Conservation (phyloP, 2,113 vertebrate genomes). For the Triplophysa dalaica region DNA sequence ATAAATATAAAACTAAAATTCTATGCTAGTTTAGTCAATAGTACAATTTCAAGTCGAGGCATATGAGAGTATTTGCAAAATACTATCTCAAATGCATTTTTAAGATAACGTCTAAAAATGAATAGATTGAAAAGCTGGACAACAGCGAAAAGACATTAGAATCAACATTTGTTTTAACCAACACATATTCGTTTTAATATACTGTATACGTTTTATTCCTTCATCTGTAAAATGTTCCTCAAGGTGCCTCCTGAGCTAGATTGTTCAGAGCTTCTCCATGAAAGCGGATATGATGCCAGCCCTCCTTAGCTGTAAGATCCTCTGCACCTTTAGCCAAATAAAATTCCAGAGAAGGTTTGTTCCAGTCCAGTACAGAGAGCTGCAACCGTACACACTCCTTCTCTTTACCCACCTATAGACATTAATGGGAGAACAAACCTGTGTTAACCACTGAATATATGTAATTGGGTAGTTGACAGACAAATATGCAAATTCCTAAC, state of each 20-base stretch:
- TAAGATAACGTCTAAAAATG: too few relatives aligned
- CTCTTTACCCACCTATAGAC: conserved; percentile 71
- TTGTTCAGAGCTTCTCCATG: conserved; percentile 67
- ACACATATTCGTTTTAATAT: neutral
- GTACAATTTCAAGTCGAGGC: too few relatives aligned
- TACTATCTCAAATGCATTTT: too few relatives aligned
- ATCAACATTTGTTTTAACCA: neutral
- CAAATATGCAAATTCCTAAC: too few relatives aligned
- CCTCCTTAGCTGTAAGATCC: conserved; percentile 77
- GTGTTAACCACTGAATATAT: too few relatives aligned
- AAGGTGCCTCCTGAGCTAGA: conserved; percentile 68
- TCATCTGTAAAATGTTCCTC: conserved; percentile 11
- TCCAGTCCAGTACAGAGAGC: conserved; percentile 80
- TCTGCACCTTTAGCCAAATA: conserved; percentile 77
- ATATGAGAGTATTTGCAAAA: too few relatives aligned
- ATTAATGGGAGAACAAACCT: neutral
- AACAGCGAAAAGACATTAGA: neutral
- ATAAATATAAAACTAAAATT: too few relatives aligned
- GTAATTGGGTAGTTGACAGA: too few relatives aligned
- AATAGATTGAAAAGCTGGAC: too few relatives aligned
- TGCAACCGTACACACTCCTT: conserved; percentile 77
- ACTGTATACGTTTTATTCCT: too few relatives aligned
- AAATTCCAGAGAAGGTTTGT: conserved; percentile 74
- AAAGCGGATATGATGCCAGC: conserved; percentile 79
- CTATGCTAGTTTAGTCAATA: too few relatives aligned